Evolutionary conservation across 2,797 vertebrate genomes (phyloP).

Genomic region (Coendou prehensilis): DNA sequence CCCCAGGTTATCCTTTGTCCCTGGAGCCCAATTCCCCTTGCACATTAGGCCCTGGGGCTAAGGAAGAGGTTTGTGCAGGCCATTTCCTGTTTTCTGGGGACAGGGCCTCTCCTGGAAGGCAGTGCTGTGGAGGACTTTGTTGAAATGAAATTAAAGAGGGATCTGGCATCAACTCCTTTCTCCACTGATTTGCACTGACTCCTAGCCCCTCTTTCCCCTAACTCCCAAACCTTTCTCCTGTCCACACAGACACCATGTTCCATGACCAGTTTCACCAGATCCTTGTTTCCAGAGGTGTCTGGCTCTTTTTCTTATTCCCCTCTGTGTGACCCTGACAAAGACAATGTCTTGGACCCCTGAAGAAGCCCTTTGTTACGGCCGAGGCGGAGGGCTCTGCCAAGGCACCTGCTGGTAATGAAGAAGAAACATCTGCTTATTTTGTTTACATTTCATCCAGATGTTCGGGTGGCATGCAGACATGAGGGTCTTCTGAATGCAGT

Average conservation of each 20-base stretch:
- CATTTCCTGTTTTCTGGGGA: background rate
- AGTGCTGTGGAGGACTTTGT: background rate
- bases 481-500: conserved; percentile 27
- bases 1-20: background rate
- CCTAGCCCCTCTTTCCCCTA: background rate
- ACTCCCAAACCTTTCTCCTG: background rate
- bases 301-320: background rate
- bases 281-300: background rate
- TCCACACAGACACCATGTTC: background rate
- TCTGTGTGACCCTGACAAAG: background rate
- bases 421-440: conserved; percentile 76
- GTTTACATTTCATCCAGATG: conserved; percentile 76
- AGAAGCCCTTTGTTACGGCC: background rate
- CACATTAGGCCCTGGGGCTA: background rate
- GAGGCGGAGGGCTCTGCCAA: conserved; percentile 43
- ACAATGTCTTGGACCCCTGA: background rate
- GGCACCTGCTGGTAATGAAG: conserved; percentile 71
- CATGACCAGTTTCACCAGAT: background rate
- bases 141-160: background rate
- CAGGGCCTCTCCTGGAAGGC: background rate
- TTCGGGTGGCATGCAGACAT: conserved; percentile 67
- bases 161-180: background rate
- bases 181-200: background rate
- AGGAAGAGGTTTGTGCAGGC: background rate
- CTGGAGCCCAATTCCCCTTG: background rate